Evolutionary conservation across 1,140 invertebrate genomes (phyloP), one percentile per base, ranked within the genome.

Genomic region (Apocrypta bakeri): DNA sequence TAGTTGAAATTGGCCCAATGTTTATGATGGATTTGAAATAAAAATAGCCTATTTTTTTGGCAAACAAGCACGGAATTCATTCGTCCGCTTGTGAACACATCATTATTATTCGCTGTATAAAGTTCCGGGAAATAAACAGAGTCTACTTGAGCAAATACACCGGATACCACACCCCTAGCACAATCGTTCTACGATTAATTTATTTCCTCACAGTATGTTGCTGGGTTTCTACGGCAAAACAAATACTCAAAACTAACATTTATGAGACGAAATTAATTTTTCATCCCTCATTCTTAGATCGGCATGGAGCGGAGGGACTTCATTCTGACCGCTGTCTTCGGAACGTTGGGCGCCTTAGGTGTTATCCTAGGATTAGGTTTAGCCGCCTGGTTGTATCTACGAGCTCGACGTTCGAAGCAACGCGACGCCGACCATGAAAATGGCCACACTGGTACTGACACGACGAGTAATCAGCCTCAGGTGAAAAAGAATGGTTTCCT

Each of bases 401-500:
- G 92, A 31, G 87, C 90, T 7, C 89, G 88, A 74, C 92, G 89
- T 72, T 90, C 89, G 64, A 92, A 92, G 79, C 87, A 90, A 48
- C 88, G 88, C 33, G 87, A 88, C 33, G 87, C 87, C 33, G 90
- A 91, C 83, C 84, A 89, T 12, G 91, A 92, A 83, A 87, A 90
- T 11, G 87, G 87, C 21, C 88, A 85, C 11, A 89, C 89, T 27
- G 84, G 85, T 12, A 86, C 88, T 3, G 85, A 84, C 24, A 81
- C 82, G 4, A 85, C 71, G 48, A 80, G 83, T 63, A 80, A 78
- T 4, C 88, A 86, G 42, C 85, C 85, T 6, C 85, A 85, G 27
- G 40, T 85, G 1, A 86, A 85, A 63, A 91, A 91, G 75, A 81
- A 80, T 17, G 96, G 95, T 61, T 96, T 96, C 84, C 93, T 97